These are phyloP conservation scores for Drosophila chauvacae DNA, from an alignment of 1,140 invertebrate species.

Conservation along the genomic window DNA sequence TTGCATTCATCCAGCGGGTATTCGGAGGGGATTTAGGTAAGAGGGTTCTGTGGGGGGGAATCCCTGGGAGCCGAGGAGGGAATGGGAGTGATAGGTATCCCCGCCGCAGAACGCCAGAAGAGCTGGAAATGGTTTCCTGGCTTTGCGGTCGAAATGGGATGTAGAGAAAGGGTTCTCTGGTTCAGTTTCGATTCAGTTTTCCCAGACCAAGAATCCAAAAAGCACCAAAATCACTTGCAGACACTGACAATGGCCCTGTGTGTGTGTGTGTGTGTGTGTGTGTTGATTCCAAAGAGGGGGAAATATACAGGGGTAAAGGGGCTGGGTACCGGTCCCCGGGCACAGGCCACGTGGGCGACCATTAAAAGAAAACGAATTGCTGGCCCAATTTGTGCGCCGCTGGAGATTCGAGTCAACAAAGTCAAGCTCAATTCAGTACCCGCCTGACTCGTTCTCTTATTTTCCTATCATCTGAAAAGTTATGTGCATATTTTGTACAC, in stretches of 20 bases:
- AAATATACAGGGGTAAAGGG: constrained; percentile 1
- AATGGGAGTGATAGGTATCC: constrained; percentile 9
- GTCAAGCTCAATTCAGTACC: constrained; percentile 39
- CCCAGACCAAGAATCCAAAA: constrained; percentile 17
- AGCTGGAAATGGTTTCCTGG: constrained; percentile 43
- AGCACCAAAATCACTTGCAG: constrained; percentile 40
- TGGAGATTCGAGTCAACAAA: constrained; percentile 47
- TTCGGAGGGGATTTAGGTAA: constrained; percentile 3
- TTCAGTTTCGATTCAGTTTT: constrained; percentile 16
- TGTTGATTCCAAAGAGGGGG: constrained; percentile 12
- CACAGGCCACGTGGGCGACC: constrained; percentile 57
- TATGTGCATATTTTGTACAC: constrained; percentile 15
- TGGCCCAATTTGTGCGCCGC: constrained; percentile 70
- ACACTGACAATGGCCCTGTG: constrained; percentile 68
- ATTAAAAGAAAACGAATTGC: constrained; percentile 63
- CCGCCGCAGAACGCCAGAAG: constrained; percentile 46
- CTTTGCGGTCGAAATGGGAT: constrained; percentile 60
- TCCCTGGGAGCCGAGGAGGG: not conserved
- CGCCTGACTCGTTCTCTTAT: not conserved
- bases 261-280: constrained; percentile 5
- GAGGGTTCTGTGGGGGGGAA: not conserved
- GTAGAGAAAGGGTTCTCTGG: constrained; percentile 22
- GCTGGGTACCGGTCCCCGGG: not conserved
- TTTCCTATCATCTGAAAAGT: constrained; percentile 18
- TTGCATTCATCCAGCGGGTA: constrained; percentile 40